Evolutionary conservation across 2,797 vertebrate species (phyloP).

Genomic region (Nasua narica): DNA sequence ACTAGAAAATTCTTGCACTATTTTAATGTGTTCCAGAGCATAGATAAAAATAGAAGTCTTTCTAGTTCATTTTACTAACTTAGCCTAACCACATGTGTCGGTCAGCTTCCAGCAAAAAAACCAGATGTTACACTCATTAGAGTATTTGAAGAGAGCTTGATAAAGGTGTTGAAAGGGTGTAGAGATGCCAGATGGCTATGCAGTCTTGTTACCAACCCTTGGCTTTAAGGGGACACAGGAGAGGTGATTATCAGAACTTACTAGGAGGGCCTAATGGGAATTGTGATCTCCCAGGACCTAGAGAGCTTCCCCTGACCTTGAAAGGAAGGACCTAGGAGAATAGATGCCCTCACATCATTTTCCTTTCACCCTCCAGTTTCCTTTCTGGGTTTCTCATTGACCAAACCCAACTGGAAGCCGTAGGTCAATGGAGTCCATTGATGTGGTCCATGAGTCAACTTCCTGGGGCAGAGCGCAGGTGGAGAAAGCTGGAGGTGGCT

Average conservation of each 20-base stretch:
- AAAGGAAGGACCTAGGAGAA: background rate
- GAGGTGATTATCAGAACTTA: background rate
- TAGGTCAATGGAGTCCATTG: background rate
- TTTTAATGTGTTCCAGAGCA: slow-evolving; percentile 38
- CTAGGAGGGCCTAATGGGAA: background rate
- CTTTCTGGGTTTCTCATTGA: background rate
- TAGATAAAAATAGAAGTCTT: slow-evolving; percentile 45
- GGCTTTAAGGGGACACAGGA: background rate
- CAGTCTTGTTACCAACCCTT: background rate
- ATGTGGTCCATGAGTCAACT: background rate
- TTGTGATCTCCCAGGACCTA: background rate
- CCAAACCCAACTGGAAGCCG: background rate
- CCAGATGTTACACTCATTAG: background rate
- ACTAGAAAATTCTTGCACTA: slow-evolving; percentile 34
- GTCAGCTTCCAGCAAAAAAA: background rate
- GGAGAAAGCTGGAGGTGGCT: background rate
- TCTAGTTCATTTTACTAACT: background rate
- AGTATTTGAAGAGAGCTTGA: background rate
- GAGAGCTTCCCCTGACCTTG: background rate
- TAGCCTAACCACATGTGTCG: background rate
- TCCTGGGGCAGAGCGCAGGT: background rate
- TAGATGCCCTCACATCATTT: background rate
- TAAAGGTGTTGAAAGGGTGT: background rate
- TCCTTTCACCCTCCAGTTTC: background rate
- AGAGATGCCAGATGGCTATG: background rate